Evolutionary conservation across 2,888 invertebrate species (phyloP), one percentile per base, ranked within the genome.

Genomic region (Campoplex capitator): DNA sequence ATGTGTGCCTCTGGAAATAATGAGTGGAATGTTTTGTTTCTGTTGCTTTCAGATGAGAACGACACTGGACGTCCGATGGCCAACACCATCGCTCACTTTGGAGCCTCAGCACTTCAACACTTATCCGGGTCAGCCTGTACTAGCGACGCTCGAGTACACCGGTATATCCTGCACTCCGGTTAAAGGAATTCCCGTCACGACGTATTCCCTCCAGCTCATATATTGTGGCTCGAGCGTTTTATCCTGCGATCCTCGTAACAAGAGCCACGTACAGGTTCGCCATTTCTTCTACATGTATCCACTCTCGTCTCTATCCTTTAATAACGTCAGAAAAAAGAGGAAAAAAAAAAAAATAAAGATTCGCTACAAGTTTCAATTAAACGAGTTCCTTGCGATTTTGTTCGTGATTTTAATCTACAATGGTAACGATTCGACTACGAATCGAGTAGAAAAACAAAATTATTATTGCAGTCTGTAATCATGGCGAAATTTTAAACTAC

Each of bases 11-110:
- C 38, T 38, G 4, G 38, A 6, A 38, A 38, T 38, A 38, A 38
- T 6, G 38, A 38, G 38, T 38, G 38, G 0, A 23, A 23, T 38
- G 38, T 6, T 38, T 38, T 38, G 23, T 38, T 38, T 51, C 62
- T 28, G 11, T 77, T 56, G 16, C 81, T 80, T 65, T 6, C 74
- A 93, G 93, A 92, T 92, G 88, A 92, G 90, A 88, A 91, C 91
- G 94, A 86, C 96, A 84, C 95, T 98, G 91, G 97, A 98, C 91
- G 98, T 98, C 8, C 96, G 97, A 94, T 98, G 98, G 98, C 98
- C 98, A 8, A 95, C 96, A 84, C 97, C 97, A 0, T 96, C 96
- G 87, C 94, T 98, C 90, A 96, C 96, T 76, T 95, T 98, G 74
- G 97, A 97, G 83, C 97, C 97, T 4, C 97, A 97, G 91, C 96